Conservation (phyloP, 2,797 vertebrate genomes). For the Pelochelys cantorii region DNA sequence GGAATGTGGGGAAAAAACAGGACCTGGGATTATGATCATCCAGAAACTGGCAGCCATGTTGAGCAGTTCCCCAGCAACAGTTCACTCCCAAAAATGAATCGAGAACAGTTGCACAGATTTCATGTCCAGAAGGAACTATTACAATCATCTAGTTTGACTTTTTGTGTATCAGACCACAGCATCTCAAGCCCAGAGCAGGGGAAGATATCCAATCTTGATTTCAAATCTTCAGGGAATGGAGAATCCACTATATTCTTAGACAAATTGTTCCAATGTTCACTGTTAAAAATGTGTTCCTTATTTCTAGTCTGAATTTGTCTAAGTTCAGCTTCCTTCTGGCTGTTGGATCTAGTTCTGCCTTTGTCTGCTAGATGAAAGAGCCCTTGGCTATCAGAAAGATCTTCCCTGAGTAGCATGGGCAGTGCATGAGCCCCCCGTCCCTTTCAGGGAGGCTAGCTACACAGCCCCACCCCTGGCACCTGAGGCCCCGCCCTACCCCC, state of each 20-base stretch:
- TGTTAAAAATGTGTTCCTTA: background rate
- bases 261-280: background rate
- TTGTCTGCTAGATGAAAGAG: conserved; percentile 22
- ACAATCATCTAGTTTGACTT: conserved; percentile 23
- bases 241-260: background rate
- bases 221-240: background rate
- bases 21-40: rapidly evolving
- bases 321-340: background rate
- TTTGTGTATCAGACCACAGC: background rate
- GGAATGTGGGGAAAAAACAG: rapidly evolving
- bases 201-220: background rate
- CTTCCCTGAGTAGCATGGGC: background rate
- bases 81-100: background rate
- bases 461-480: no score
- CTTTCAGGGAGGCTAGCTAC: no score
- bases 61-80: background rate
- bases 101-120: background rate
- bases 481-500: no score
- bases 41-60: background rate
- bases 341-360: background rate
- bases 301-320: background rate
- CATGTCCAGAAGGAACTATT: conserved; percentile 28
- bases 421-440: no score
- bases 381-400: conserved; percentile 25
- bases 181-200: background rate